Base-by-base conservation (phyloP, 2,888 invertebrate genomes). In the Synergus japonicus region DNA sequence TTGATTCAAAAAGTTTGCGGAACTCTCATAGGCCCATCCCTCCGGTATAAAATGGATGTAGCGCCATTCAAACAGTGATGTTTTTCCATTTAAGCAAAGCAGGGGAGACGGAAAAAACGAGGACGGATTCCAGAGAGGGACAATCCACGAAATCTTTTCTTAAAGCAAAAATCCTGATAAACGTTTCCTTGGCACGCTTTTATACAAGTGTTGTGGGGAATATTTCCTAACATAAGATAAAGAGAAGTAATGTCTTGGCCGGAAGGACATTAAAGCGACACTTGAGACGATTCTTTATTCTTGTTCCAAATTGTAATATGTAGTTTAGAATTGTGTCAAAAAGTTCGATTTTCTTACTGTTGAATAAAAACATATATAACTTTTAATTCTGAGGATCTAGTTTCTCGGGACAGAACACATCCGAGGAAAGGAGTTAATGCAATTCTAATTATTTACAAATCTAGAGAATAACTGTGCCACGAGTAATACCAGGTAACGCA, bases 361-460 rank as follows among this genome's bases (percentile, higher is more conserved):
- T 29, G 3, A 29, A 29, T 29, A 29, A 29, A 29, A 2, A 29
- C 2, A 29, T 29, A 29, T 29, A 29, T 29, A 29, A 29, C 29
- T 29, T 7, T n/a, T n/a, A n/a, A 54, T 76, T 76, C 58, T 54
- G 73, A 60, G 44, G 65, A 77, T 60, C 76, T 77, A 79, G 22
- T 60, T 22, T 12, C n/a, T 10, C 10, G 18, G 22, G 22, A 60
- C 22, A 22, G 60, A 60, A 22, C 22, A 22, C 18, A 60, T 22
- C 49, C 76, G 84, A 85, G 85, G 85, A 86, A 86, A 85, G 84
- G 85, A 85, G 86, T 87, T 87, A 88, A 88, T 86, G 86, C 85
- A 87, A 89, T 87, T 88, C 86, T 85, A 87, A 89, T 89, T 88
- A 88, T 84, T 85, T 80, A 78, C 77, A 76, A 80, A 82, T 81